Evolutionary conservation across 2,113 vertebrate species (phyloP), one percentile per base, ranked within the genome.

Genomic region (Thoracochromis brauschi): DNA sequence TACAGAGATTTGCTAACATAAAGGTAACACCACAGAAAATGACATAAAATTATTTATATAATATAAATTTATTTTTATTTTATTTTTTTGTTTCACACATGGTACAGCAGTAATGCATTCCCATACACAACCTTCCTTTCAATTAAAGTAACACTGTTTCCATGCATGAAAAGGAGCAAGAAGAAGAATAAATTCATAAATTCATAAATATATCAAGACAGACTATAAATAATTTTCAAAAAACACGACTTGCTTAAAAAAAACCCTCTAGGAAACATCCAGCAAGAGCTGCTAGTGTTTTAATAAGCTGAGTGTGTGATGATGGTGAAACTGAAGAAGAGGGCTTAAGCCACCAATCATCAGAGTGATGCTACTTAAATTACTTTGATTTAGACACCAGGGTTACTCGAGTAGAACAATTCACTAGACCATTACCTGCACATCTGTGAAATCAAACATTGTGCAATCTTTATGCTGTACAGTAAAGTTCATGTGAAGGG

Each of bases 201-300:
- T 35, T 35, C 33, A 35, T 35, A 35, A 47, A 29, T 75, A 47
- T 63, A 29, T 29, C 21, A 47, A 75, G 1, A 29, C 40, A 29
- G 9, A 47, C 68, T 75, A 29, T 47, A 75, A 75, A 17, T 75
- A 17, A 47, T 73, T 26, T 24, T 9, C 1, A 7, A 4, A 73
- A 73, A 29, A 11, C 68, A 73, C 24, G 0, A 47, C 2, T 17
- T 73, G 68, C 21, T 73, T 42, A 4, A 45, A 73, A 71, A 65
- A 65, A 60, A 63, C 1, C 16, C 29, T 63, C 58, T 19, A 63
- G 21, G 24, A 63, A 80, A 73, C 14, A 75, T 49, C 24, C 26
- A 29, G n/a, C 4, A 68, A 45, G 49, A 86, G 58, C 35, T 49
- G 40, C n/a, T 13, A 35, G 19, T 60, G 55, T 17, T 85, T 63